Evolutionary conservation across 2,113 vertebrate genomes (phyloP).

Genomic region (Galeopterus variegatus): DNA sequence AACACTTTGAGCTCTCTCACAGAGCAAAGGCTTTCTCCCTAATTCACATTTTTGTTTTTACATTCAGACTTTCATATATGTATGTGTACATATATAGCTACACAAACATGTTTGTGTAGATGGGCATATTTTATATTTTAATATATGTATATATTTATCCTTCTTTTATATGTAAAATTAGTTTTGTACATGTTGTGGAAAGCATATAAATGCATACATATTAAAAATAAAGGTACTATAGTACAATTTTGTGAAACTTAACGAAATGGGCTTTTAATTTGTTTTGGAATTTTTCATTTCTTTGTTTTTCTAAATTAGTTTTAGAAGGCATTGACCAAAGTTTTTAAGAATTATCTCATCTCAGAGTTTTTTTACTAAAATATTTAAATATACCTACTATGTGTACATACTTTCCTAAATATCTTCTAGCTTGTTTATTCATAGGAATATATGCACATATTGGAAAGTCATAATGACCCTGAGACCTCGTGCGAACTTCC

Average conservation of each 20-base stretch:
- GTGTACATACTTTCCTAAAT: neutral
- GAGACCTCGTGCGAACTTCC: neutral
- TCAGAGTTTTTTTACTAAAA: neutral
- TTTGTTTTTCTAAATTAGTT: conserved; percentile 35
- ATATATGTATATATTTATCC: neutral
- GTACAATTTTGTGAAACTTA: neutral
- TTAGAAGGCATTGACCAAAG: neutral
- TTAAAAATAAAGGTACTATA: neutral
- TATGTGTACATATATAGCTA: neutral
- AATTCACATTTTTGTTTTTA: neutral
- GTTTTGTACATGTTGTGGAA: neutral
- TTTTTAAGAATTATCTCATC: neutral
- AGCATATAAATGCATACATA: neutral
- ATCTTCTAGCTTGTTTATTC: neutral
- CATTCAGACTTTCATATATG: neutral
- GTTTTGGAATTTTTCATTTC: neutral
- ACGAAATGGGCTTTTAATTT: neutral
- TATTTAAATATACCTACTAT: neutral
- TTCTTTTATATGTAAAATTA: neutral
- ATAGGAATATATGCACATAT: neutral
- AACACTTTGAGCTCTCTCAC: neutral
- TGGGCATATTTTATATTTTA: neutral
- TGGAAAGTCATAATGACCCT: neutral
- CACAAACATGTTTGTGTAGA: neutral
- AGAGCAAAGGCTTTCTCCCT: neutral